phyloP scores from a whole-genome alignment of 2,888 invertebrate genomes.

The Hedya salicella region DNA sequence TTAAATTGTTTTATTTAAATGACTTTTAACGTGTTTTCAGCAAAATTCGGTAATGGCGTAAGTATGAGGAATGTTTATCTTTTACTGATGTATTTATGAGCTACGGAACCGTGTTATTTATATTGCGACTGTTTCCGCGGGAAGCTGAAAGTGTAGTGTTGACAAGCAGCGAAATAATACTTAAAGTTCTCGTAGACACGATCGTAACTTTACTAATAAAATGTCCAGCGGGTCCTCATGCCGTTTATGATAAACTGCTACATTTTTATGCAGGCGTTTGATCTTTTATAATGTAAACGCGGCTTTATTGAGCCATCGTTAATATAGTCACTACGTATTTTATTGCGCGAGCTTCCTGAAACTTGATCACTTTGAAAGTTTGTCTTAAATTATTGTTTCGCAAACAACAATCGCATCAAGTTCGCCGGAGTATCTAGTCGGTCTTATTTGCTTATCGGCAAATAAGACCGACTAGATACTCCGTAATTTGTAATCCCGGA shows the following conservation, averaged over 20 bases:
- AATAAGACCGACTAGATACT: too few species aligned
- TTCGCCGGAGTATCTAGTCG: conserved; percentile 14
- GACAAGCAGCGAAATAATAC: too few species aligned
- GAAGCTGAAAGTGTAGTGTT: too few species aligned
- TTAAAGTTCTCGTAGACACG: too few species aligned
- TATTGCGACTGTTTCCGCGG: too few species aligned
- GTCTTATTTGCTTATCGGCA: conserved; percentile 16
- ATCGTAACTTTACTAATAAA: conserved; percentile 10
- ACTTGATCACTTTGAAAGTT: conserved; percentile 18
- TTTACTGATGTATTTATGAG: too few species aligned
- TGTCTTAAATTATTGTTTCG: conserved; percentile 21
- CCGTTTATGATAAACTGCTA: neutral
- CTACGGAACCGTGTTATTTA: too few species aligned
- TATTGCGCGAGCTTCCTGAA: conserved; percentile 6
- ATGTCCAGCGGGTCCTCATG: neutral
- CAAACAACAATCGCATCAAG: conserved; percentile 21
- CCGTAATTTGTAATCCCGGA: conserved; percentile 15
- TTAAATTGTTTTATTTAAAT: too few species aligned
- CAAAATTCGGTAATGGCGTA: too few species aligned
- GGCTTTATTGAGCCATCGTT: conserved; percentile 24
- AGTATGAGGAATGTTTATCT: too few species aligned
- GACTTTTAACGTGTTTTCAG: too few species aligned
- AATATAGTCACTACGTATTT: neutral
- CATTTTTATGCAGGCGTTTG: conserved; percentile 12
- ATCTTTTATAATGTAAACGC: conserved; percentile 24